Evolutionary conservation across 1,140 invertebrate genomes (phyloP).

Genomic region (Anastatus disparis): DNA sequence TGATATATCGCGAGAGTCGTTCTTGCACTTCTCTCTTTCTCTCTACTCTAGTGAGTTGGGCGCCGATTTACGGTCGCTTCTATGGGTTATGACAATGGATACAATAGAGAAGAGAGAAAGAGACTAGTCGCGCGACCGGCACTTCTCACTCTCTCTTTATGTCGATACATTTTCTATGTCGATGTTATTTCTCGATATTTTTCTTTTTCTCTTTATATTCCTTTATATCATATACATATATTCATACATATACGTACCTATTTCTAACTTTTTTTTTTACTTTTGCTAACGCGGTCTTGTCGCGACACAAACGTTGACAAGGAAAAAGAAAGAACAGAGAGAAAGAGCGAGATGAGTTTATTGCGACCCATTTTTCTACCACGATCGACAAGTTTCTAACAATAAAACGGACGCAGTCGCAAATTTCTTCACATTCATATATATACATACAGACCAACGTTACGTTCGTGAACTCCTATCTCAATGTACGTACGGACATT

Average conservation of each 20-base stretch:
- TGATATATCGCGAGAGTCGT: constrained; percentile 58
- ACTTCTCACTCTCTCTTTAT: too few species aligned
- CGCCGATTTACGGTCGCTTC: constrained; percentile 60
- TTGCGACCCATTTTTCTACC: constrained; percentile 29
- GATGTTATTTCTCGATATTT: not conserved
- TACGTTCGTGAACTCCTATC: too few species aligned
- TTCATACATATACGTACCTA: too few species aligned
- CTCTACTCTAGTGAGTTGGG: too few species aligned
- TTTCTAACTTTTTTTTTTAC: too few species aligned
- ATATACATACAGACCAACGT: too few species aligned
- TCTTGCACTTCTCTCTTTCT: constrained; percentile 57
- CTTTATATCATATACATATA: too few species aligned
- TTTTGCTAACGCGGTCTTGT: not conserved
- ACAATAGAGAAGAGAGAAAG: too few species aligned
- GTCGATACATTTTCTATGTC: constrained; percentile 23
- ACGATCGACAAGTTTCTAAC: constrained; percentile 29
- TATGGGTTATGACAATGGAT: constrained; percentile 60
- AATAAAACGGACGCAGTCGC: constrained; percentile 31
- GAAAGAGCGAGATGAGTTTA: constrained; percentile 22
- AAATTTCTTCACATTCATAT: constrained; percentile 27
- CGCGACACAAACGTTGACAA: not conserved
- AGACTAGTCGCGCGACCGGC: not conserved
- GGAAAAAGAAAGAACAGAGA: not conserved
- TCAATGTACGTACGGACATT: too few species aligned
- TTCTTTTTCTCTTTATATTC: constrained; percentile 5